A percentile compares a stretch with the other conserved stretches of the same genome.
phyloP scores from a whole-genome alignment of 2,888 invertebrate species.

The Siphonodentalium dalli region DNA sequence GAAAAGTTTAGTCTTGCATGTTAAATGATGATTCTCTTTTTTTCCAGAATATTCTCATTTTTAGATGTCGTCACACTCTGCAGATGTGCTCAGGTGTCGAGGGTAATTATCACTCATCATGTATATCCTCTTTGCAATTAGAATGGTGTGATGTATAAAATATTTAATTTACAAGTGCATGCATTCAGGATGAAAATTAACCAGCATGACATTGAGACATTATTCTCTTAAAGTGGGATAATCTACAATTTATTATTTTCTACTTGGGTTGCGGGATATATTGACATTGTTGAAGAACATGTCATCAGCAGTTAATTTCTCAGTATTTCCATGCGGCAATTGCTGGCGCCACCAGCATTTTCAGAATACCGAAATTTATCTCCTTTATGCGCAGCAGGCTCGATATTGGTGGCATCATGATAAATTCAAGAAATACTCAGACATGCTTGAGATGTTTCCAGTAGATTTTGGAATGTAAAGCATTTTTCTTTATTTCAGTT shows the following conservation, averaged over 20 bases:
- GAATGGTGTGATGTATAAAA: neutral
- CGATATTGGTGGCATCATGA: too few species aligned
- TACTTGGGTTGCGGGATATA: too few species aligned
- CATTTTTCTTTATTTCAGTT: constrained; percentile 67
- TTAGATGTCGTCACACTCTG: constrained; percentile 95
- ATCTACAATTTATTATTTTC: too few species aligned
- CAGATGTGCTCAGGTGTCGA: constrained; percentile 82
- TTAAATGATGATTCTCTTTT: constrained; percentile 4
- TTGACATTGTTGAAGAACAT: too few species aligned
- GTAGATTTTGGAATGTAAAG: neutral
- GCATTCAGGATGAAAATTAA: too few species aligned
- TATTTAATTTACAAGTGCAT: neutral
- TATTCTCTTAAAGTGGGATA: too few species aligned
- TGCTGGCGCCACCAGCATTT: neutral
- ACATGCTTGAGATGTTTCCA: too few species aligned
- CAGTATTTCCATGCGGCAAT: neutral
- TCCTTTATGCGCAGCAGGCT: neutral
- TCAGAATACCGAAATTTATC: neutral
- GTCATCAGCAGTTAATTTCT: neutral
- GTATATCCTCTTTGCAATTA: neutral
- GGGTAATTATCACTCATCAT: constrained; percentile 45
- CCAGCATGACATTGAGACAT: too few species aligned
- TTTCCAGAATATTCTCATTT: constrained; percentile 74
- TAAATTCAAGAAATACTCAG: too few species aligned
- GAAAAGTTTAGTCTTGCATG: too few species aligned